phyloP scores from a whole-genome alignment of 92 coral and sea anemone species.

The Siderastrea radians region DNA sequence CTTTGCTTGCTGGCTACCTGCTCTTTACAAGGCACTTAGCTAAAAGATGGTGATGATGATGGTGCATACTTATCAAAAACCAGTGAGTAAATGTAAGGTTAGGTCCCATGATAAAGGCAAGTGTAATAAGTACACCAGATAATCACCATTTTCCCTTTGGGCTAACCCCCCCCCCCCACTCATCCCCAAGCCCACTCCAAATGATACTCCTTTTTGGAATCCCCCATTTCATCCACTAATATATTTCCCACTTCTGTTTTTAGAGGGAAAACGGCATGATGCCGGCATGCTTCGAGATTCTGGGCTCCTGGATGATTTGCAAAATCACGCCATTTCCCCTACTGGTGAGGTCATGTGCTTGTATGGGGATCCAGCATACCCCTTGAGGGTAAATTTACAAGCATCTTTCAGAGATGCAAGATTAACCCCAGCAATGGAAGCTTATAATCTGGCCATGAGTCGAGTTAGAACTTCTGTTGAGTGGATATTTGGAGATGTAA shows the following conservation, averaged over 20 bases:
- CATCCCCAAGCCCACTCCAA: too few species aligned
- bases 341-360: conserved; percentile 34
- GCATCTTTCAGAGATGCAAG: conserved; percentile 2
- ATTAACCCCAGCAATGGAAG: too few species aligned
- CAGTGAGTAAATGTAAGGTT: background rate
- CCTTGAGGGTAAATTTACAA: conserved; percentile 37
- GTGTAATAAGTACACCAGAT: background rate
- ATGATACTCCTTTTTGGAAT: too few species aligned
- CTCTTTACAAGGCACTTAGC: background rate
- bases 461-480: background rate
- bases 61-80: background rate
- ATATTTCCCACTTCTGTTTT: background rate
- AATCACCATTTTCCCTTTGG: too few species aligned
- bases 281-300: conserved; percentile 45
- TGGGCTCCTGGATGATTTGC: conserved; percentile 37
- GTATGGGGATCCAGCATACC: conserved; percentile 49
- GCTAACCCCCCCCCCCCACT: too few species aligned
- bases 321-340: conserved; percentile 17
- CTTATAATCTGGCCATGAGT: background rate
- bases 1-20: background rate
- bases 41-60: background rate
- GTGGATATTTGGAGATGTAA: conserved; percentile 21
- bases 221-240: too few species aligned
- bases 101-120: background rate
- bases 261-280: conserved; percentile 25